Conservation (phyloP, 92 coral and sea anemone genomes). For the Parazoanthus darwini region DNA sequence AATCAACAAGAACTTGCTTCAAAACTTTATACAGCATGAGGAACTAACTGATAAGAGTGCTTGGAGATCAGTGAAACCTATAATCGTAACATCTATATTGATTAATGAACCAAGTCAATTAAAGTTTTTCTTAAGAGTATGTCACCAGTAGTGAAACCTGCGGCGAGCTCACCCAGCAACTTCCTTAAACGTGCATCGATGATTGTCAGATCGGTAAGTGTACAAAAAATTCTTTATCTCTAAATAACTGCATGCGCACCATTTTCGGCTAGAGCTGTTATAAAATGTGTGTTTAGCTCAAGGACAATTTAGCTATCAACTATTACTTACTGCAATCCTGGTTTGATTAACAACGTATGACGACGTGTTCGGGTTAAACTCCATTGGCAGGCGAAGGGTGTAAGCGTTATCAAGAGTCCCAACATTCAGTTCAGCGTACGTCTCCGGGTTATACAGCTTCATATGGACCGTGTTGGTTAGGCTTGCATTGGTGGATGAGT, state of each 20-base stretch:
- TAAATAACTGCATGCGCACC: too few relatives aligned
- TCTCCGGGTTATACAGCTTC: constrained; percentile 78
- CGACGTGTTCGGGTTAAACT: constrained; percentile 42
- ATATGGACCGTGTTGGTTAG: constrained; percentile 69
- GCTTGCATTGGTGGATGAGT: constrained; percentile 50
- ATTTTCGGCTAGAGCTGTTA: too few relatives aligned
- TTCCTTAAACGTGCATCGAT: neutral
- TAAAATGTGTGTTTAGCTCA: too few relatives aligned
- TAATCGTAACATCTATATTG: too few relatives aligned
- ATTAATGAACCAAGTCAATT: too few relatives aligned
- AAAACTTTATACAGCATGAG: too few relatives aligned
- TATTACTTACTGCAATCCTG: constrained; percentile 23
- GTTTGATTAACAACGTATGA: constrained; percentile 47
- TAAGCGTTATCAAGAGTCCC: constrained; percentile 55
- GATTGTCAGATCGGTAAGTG: neutral
- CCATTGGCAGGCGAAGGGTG: constrained; percentile 63
- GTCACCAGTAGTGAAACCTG: too few relatives aligned
- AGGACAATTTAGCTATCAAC: neutral
- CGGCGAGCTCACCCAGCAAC: neutral
- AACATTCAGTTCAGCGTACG: constrained; percentile 57
- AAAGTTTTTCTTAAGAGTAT: too few relatives aligned
- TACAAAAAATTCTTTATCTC: too few relatives aligned
- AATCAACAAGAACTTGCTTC: too few relatives aligned
- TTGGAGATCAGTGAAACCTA: too few relatives aligned
- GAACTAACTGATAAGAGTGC: too few relatives aligned